phyloP scores from a whole-genome alignment of 2,113 vertebrate species.

The Pachypanchax playfairii region DNA sequence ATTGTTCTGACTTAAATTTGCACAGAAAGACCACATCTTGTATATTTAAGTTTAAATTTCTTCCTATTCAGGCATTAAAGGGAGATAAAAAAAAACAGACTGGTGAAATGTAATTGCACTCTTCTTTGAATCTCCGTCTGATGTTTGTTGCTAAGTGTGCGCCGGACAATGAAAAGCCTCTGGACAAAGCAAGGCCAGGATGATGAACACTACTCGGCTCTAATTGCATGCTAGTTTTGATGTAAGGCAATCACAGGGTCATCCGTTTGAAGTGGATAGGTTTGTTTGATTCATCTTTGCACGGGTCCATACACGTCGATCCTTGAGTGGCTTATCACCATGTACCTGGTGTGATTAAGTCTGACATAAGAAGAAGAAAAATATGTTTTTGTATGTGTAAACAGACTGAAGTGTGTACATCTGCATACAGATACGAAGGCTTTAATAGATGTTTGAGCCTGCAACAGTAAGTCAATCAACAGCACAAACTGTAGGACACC shows the following conservation, averaged over 20 bases:
- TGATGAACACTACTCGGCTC: constrained; percentile 74
- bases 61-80: constrained; percentile 42
- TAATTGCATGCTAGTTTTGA: constrained; percentile 81
- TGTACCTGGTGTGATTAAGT: constrained; percentile 68
- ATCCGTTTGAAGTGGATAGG: constrained; percentile 76
- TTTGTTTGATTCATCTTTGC: constrained; percentile 74
- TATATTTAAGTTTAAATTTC: constrained; percentile 14
- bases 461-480: constrained; percentile 75
- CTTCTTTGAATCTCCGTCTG: constrained; percentile 60
- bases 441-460: constrained; percentile 61
- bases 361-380: constrained; percentile 63
- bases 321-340: constrained; percentile 52
- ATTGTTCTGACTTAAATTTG: background rate
- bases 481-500: constrained; percentile 60
- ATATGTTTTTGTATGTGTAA: constrained; percentile 51
- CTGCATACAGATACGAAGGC: constrained; percentile 33
- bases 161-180: constrained; percentile 74
- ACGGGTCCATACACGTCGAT: constrained; percentile 49
- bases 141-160: constrained; percentile 66
- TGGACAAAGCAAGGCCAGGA: constrained; percentile 63
- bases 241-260: constrained; percentile 78
- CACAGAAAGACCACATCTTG: background rate
- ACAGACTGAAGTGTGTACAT: constrained; percentile 11
- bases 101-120: constrained; percentile 63
- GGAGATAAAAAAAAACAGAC: constrained; percentile 12